Evolutionary conservation across 1,140 invertebrate species (phyloP), one percentile per base, ranked within the genome.

Genomic region (Meloidogyne chitwoodi): DNA sequence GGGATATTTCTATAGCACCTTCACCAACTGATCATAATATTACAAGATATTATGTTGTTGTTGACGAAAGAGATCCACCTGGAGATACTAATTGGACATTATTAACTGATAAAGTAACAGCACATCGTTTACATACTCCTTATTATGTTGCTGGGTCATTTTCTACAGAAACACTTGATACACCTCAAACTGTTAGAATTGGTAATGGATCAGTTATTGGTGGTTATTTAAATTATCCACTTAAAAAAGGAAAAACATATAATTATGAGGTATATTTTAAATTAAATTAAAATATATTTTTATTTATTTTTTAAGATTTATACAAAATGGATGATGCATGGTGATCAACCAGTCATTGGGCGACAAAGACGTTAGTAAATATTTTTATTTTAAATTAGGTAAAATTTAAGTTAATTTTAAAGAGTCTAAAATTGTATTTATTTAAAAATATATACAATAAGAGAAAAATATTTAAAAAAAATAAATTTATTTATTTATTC

Each of bases 1-100:
- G 85, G 85, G 85, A 87, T 62, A 78, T 87, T 12, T 72, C 80
- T 65, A 78, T 86, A 22, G 75, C 72, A 22, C 85, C 85, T 11
- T 84, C 86, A 34, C 71, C 77, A n/a, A 86, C 86, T 38, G 83
- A 87, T 8, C 74, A 81, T 41, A 87, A 86, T 70, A 78, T 86
- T 62, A 86, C 80, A 16, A 77, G 84, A 14, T 87, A 87, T 67
- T 87, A 87, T 64, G 83, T 86, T 3, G 86, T 86, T 27, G 83
- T 86, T 31, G 85, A 86, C 71, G 83, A 85, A 66, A 77, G 85
- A 64, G 86, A 86, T 75, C 86, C 85, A 16, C 77, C 85, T 41
- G 85, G 85, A 34, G 86, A 86, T 68, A 86, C 80, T 34, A 87
- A 86, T 68, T 87, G 86, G 86, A 87, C 86, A 4, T 38, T 76